Evolutionary conservation across 2,797 vertebrate genomes (phyloP), one percentile per base, ranked within the genome.

Genomic region (Peromyscus aztecus): DNA sequence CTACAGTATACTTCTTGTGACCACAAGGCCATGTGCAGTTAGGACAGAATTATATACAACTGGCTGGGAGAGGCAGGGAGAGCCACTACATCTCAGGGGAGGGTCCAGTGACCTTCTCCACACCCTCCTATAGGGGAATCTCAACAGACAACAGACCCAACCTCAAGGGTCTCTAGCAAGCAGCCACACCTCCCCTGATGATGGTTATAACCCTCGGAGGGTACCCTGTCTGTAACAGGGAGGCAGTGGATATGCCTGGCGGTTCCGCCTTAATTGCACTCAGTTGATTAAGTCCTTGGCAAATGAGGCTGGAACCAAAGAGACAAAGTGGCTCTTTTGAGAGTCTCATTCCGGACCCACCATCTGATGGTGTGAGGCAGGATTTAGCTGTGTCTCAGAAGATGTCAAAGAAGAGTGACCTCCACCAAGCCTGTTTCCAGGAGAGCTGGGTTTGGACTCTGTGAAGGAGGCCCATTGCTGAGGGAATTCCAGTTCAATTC

Each of bases 301-400:
- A 61, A 29, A 3, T 2, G 6, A 63, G 61, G 37, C 1, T 0
- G 63, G 31, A 0, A 2, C 59, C 17, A 4, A 65, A 49, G 5
- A 57, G 19, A 23, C 14, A 4, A 63, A 78, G n/a, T 9, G 77
- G 31, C 43, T 49, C 46, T 81, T 4, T 73, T 34, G 14, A 37
- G 43, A 23, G 78, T 29, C 61, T 57, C 37, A 24, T 27, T 16
- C 4, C 6, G 43, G 37, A 21, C 37, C 16, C 21, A 29, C 23
- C 6, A 17, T 27, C 61, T 8, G 40, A 63, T 3, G n/a, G 1
- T 0, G 4, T 3, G 46, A 75, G 55, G 88, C 3, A 10, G 90
- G 59, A 82, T 71, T 65, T 57, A 19, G 21, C 17, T 6, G 17
- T 21, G 0, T 86, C 5, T 19, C 2, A 3, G 21, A 73, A 34